Base-by-base conservation (phyloP, 2,888 invertebrate species). In the Willowsia nigromaculata region DNA sequence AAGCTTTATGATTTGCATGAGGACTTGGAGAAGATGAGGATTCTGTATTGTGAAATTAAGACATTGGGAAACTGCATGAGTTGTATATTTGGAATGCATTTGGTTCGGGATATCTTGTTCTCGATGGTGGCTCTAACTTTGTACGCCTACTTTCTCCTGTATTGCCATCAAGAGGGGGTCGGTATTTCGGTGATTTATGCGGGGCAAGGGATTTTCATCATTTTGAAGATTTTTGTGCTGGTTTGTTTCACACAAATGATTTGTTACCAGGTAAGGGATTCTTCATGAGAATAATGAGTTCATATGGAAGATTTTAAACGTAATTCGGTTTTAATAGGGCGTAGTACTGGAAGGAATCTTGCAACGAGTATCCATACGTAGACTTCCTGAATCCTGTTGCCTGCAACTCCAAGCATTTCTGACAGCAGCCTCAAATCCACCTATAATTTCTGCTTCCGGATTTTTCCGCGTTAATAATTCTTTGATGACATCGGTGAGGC, bases 11-110 rank as follows among this genome's bases (percentile, higher is more conserved):
- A 85, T 65, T 84, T 92, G 56, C 87, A 82, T 0, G 37, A 56
- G 56, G 86, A 91, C 68, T 56, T 92, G 68, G 92, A 92, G 56
- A 92, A 92, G 62, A 78, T 92, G 84, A 62, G 92, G 30, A 88
- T 91, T 30, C 82, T 92, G 1, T 90, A 92, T 74, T 88, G 84
- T 15, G 92, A 92, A 84, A 59, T 92, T 4, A 37, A 85, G 11
- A 62, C 85, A 13, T 50, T 92, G 40, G 87, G 85, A 40, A 27
- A 43, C 6, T 88, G 90, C 81, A 89, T 92, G 59, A 86, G 90
- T 27, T 76, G 85, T n/a, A 90, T 92, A 11, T 92, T 92, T 89
- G 92, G 92, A 22, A 40, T 65, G 9, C 92, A 92, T 78, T 80
- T 92, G 25, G 89, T 91, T 25, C 80, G 91, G 30, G 92, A 92